A percentile compares a stretch with the other conserved stretches of the same genome.
These are phyloP conservation scores for Matsumyia berberina DNA, from an alignment of 2,888 invertebrate species.

Conservation along the genomic window DNA sequence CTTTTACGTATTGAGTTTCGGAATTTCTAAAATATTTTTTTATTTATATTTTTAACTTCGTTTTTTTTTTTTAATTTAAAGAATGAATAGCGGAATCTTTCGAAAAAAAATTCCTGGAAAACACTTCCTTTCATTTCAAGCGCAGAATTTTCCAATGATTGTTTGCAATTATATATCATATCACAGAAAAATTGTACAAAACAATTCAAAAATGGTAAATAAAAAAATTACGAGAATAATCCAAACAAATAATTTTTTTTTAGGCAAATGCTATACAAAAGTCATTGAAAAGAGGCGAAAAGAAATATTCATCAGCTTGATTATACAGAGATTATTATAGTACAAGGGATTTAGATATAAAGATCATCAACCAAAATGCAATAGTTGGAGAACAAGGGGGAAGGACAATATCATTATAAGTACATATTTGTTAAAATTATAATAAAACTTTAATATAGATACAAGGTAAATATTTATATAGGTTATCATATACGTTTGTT, in stretches of 20 bases:
- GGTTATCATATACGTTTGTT: constrained; percentile 54
- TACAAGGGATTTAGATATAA: constrained; percentile 32
- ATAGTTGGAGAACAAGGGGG: constrained; percentile 28
- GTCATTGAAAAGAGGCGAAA: constrained; percentile 49
- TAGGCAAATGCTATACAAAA: constrained; percentile 42
- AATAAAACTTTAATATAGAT: constrained; percentile 59
- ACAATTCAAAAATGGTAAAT: constrained; percentile 55
- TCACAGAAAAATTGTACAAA: constrained; percentile 79
- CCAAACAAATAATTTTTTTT: constrained; percentile 8
- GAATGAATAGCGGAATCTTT: constrained; percentile 23
- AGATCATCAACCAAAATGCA: constrained; percentile 69
- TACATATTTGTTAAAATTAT: constrained; percentile 56
- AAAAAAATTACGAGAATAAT: constrained; percentile 20
- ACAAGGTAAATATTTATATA: constrained; percentile 69
- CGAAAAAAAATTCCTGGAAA: constrained; percentile 38
- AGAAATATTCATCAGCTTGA: constrained; percentile 40
- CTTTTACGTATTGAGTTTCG: constrained; percentile 23
- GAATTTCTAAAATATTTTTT: constrained; percentile 25
- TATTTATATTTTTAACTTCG: constrained; percentile 21
- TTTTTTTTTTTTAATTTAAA: constrained; percentile 32
- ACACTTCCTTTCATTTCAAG: constrained; percentile 33
- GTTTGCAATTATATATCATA: constrained; percentile 78
- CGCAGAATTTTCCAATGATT: constrained; percentile 73
- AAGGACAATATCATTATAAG: constrained; percentile 27
- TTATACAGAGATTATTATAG: constrained; percentile 47